Conservation (phyloP, 2,888 invertebrate genomes). For the Apotomis betuletana region DNA sequence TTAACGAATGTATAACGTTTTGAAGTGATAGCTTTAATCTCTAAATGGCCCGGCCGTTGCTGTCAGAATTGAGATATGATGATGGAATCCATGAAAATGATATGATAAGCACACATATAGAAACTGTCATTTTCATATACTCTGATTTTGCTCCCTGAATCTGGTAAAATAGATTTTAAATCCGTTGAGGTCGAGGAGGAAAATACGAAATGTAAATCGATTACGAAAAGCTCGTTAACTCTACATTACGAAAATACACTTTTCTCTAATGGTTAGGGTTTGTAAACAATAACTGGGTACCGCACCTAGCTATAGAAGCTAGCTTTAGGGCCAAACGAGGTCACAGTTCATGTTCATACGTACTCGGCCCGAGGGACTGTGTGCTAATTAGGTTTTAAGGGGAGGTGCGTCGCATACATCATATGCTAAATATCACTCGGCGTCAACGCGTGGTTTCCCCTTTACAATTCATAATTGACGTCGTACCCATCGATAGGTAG, state of each 20-base stretch:
- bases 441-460: not conserved
- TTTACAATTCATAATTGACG: not conserved
- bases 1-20: too few species aligned
- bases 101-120: too few species aligned
- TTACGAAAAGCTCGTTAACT: not conserved
- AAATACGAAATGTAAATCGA: not conserved
- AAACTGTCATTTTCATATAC: too few species aligned
- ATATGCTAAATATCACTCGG: slow-evolving; percentile 18
- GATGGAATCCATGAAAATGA: too few species aligned
- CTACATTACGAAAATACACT: not conserved
- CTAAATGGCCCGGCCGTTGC: too few species aligned
- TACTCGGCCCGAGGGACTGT: slow-evolving; percentile 46
- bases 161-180: too few species aligned
- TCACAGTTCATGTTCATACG: slow-evolving; percentile 41
- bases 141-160: too few species aligned
- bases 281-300: slow-evolving; percentile 23
- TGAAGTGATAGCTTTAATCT: too few species aligned
- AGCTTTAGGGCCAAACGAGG: slow-evolving; percentile 45
- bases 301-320: slow-evolving; percentile 36
- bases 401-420: slow-evolving; percentile 25
- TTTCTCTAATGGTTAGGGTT: not conserved
- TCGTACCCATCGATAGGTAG: too few species aligned
- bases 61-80: too few species aligned
- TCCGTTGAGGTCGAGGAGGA: too few species aligned
- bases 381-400: slow-evolving; percentile 50